Evolutionary conservation across 2,797 vertebrate genomes (phyloP).

Genomic region (Pyrocephalus nanus): DNA sequence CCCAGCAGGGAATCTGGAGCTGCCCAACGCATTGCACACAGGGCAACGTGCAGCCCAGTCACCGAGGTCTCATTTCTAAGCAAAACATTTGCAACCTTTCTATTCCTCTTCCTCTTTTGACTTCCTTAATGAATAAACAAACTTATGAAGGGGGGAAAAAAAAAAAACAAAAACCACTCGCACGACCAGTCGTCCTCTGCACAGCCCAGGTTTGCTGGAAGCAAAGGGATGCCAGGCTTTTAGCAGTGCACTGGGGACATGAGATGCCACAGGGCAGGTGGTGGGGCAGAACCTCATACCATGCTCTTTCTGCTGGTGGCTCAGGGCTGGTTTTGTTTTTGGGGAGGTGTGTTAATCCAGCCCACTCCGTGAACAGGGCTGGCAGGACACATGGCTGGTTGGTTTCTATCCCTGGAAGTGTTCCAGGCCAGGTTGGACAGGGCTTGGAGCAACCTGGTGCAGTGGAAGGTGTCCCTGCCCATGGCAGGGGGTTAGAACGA

Average conservation of each 20-base stretch:
- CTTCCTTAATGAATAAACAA: conserved; percentile 35
- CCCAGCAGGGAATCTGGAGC: accelerated
- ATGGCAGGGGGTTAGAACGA: background rate
- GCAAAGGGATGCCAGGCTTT: background rate
- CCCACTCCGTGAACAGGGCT: background rate
- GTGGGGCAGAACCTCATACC: background rate
- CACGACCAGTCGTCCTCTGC: accelerated
- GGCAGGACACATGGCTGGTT: background rate
- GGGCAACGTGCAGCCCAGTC: background rate
- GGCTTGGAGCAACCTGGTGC: accelerated
- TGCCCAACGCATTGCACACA: accelerated
- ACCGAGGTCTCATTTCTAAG: background rate
- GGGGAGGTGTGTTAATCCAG: accelerated
- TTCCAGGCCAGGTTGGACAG: accelerated
- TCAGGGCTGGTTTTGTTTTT: accelerated
- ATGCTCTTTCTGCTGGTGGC: background rate
- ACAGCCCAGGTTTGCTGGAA: background rate
- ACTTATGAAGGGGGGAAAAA: background rate
- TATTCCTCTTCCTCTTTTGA: conserved; percentile 45
- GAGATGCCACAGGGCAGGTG: accelerated
- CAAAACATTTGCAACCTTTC: conserved; percentile 10
- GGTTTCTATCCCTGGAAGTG: background rate
- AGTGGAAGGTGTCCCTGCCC: background rate
- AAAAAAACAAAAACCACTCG: too few species aligned
- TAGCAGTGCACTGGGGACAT: accelerated